Evolutionary conservation across 1,140 invertebrate genomes (phyloP).

Genomic region (Drosophila yakuba): DNA sequence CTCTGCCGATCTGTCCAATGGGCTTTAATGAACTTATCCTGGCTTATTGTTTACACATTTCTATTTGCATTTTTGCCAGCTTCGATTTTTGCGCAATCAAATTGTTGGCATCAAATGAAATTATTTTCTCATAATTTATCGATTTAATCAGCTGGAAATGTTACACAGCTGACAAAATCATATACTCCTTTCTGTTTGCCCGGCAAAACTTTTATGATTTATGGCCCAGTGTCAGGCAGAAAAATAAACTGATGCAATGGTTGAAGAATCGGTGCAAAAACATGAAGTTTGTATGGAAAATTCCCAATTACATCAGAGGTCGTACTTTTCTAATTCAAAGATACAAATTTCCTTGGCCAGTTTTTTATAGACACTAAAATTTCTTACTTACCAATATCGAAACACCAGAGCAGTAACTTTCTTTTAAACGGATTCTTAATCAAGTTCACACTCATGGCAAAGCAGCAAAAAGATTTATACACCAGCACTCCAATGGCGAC

Average conservation of each 20-base stretch:
- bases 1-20: slow-evolving; percentile 47
- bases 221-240: slow-evolving; percentile 28
- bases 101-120: slow-evolving; percentile 60
- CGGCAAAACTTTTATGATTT: slow-evolving; percentile 57
- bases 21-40: slow-evolving; percentile 63
- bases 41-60: slow-evolving; percentile 52
- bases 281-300: neutral
- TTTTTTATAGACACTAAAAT: no score
- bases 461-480: slow-evolving; percentile 62
- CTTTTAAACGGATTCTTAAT: slow-evolving; percentile 44
- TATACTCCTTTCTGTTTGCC: slow-evolving; percentile 63
- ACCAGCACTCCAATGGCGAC: slow-evolving; percentile 63
- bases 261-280: slow-evolving; percentile 1
- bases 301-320: neutral
- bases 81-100: slow-evolving; percentile 27
- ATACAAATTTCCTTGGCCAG: no score
- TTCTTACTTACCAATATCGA: no score
- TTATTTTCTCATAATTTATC: slow-evolving; percentile 80
- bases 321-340: neutral
- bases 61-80: slow-evolving; percentile 33
- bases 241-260: slow-evolving; percentile 24
- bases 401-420: slow-evolving; percentile 30
- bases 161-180: slow-evolving; percentile 82
- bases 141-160: slow-evolving; percentile 82
- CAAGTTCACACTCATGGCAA: slow-evolving; percentile 63